Evolutionary conservation across 2,113 vertebrate species (phyloP), one percentile per base, ranked within the genome.

Genomic region (human (Homo sapiens)): DNA sequence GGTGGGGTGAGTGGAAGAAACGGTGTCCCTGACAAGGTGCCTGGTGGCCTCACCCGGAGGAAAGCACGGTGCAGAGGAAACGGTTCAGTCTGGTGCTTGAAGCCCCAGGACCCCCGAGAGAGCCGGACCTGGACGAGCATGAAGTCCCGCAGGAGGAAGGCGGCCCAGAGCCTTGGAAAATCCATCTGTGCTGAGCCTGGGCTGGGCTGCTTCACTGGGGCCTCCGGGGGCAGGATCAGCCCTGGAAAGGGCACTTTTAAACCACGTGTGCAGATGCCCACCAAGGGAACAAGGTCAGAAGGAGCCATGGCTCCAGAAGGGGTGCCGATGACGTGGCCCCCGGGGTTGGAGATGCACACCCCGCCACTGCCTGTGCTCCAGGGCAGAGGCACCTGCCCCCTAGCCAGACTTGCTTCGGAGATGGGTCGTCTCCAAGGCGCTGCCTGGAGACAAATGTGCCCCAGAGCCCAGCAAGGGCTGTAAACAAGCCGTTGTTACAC

Each of bases 51-150:
- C 40, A 25, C 13, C 1, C 16, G 43, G 30, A 18, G 20, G 30
- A n/a, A 0, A 50, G 2, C 14, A 40, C 35, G 32, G 23, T 75
- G 23, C 30, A 27, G 20, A 40, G 43, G 13, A 59, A 43, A 25
- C 9, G 12, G 48, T 9, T 35, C 27, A 9, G 0, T n/a, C 38
- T 72, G n/a, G 11, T 25, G 25, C 23, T 59, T 35, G 0, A 3
- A 14, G 80, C 83, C 22, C 18, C 4, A 30, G 22, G 20, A 25
- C 1, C 3, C 38, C 0, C 4, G n/a, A 40, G 25, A 18, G 23
- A 50, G 43, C 25, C 23, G 5, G 40, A 4, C 1, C 2, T 3
- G 1, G 30, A 25, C 0, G 0, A 40, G 20, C 3, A 1, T 12
- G 52, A 50, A 5, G 52, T 23, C 40, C 27, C 38, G 14, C 35